Percentiles rank a stretch among this genome's conserved stretches.
phyloP scores from a whole-genome alignment of 92 coral and sea anemone genomes.

The Palythoa caribaeorum region DNA sequence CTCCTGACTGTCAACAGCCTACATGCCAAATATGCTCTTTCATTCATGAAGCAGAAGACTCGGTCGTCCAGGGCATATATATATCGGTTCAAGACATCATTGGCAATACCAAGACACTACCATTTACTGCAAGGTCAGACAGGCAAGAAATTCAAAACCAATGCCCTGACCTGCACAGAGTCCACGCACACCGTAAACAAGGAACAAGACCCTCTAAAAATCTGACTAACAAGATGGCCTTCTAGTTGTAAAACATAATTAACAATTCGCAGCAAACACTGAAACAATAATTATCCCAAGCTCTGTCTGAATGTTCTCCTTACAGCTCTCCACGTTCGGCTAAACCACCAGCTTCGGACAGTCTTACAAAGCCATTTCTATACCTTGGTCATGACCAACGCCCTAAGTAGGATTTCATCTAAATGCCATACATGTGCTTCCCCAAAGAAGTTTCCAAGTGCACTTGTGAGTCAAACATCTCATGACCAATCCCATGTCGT shows the following conservation, averaged over 20 bases:
- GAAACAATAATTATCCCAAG: not conserved
- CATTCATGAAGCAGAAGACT: not conserved
- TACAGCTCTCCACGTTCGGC: constrained; percentile 53
- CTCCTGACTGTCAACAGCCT: constrained; percentile 22
- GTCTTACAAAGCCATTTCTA: constrained; percentile 59
- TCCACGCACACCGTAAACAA: constrained; percentile 24
- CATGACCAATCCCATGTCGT: constrained; percentile 44
- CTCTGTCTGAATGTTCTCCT: constrained; percentile 38
- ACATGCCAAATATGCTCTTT: constrained; percentile 25
- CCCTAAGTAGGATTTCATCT: constrained; percentile 49
- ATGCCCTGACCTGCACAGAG: not conserved
- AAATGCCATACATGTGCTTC: constrained; percentile 65
- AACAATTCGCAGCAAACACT: too few species aligned
- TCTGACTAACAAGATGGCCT: too few species aligned
- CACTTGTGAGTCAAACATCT: too few species aligned
- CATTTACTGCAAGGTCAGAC: constrained; percentile 12
- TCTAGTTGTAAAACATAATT: too few species aligned
- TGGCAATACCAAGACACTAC: not conserved
- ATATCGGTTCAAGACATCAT: not conserved
- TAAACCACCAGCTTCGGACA: constrained; percentile 17
- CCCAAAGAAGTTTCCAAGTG: constrained; percentile 4
- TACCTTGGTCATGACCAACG: constrained; percentile 68
- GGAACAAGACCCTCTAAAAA: too few species aligned
- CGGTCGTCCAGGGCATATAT: too few species aligned
- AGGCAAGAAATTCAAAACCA: constrained; percentile 36